Base-by-base conservation (phyloP, 2,797 vertebrate species). In the Urophycis tenuis region DNA sequence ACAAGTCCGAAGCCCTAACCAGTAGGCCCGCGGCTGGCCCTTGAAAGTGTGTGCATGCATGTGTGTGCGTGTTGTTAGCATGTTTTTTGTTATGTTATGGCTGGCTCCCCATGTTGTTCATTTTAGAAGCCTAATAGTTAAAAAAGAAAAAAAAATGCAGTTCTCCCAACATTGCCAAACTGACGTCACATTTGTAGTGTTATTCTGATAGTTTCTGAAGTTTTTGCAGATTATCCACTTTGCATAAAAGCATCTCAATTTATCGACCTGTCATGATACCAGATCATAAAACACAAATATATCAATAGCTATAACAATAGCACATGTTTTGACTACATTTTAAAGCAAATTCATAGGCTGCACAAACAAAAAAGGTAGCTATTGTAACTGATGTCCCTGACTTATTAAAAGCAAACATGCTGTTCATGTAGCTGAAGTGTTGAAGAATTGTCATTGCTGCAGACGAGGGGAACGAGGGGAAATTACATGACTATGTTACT, bases 91-190 rank as follows among this genome's bases (percentile, higher is more conserved):
- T 14, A 39, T 39, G 41, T 45, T 17, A 45, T 49, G 45, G 19
- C 22, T 49, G 45, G 19, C 4, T 22, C 22, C 41, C 17, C 17
- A 49, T 49, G 5, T 49, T 49, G 45, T 22, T 49, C 15, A 6
- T 49, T 49, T 49, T 49, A 49, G 41, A 17, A 45, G 41, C 41
- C 14, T 45, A 15, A 49, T 49, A 49, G 41, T 49, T 19, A 17
- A 19, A 49, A 49, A 15, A 49, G 19, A 17, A 19, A 49, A 49
- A 15, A 49, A 49, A 49, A 49, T 22, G 17, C 2, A 49, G n/a
- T 1, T 19, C 45, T 49, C 45, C 45, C 22, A 49, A 49, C 45
- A 17, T 49, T 92, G 86, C 84, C 83, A 92, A 86, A 29, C 64
- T 29, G 22, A 49, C 17, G 45, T 49, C 1, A 0, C 2, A 17